These are phyloP conservation scores for Zaprionus davidi DNA, from an alignment of 1,140 invertebrate species.

Conservation along the genomic window DNA sequence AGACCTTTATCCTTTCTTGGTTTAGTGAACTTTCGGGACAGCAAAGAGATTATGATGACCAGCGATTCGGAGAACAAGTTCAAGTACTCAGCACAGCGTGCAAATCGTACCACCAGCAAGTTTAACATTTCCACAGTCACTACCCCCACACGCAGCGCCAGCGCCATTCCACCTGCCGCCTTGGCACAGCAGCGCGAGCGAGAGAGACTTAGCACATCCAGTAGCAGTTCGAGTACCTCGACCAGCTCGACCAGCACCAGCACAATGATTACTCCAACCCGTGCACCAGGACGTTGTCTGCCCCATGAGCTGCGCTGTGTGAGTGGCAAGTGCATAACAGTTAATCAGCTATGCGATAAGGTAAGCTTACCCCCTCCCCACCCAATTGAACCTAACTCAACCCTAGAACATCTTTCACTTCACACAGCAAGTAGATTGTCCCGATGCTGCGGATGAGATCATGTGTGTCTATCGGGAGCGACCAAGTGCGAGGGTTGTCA, in stretches of 20 bases:
- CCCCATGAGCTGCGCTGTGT: constrained; percentile 87
- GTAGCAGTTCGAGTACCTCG: constrained; percentile 17
- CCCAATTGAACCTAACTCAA: neutral
- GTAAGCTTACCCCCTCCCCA: constrained; percentile 35
- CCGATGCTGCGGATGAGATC: constrained; percentile 87
- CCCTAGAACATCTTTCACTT: neutral
- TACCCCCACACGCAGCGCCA: constrained; percentile 62
- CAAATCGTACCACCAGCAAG: constrained; percentile 66
- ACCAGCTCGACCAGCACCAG: constrained; percentile 14
- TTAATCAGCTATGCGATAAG: constrained; percentile 87
- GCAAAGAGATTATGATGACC: constrained; percentile 85
- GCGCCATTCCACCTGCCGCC: constrained; percentile 64
- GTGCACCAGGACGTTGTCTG: constrained; percentile 82
- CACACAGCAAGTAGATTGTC: constrained; percentile 85
- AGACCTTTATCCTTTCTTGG: too few species aligned
- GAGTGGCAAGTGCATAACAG: constrained; percentile 87
- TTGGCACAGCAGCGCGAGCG: constrained; percentile 54
- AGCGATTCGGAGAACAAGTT: constrained; percentile 84
- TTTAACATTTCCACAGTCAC: constrained; percentile 55
- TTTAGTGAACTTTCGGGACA: constrained; percentile 83
- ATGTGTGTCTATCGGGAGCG: constrained; percentile 85
- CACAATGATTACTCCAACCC: constrained; percentile 28
- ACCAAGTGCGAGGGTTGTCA: constrained; percentile 32
- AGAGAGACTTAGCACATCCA: constrained; percentile 35
- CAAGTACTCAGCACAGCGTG: constrained; percentile 77